Base-by-base conservation (phyloP, 2,113 vertebrate genomes). In the Ondatra zibethicus region DNA sequence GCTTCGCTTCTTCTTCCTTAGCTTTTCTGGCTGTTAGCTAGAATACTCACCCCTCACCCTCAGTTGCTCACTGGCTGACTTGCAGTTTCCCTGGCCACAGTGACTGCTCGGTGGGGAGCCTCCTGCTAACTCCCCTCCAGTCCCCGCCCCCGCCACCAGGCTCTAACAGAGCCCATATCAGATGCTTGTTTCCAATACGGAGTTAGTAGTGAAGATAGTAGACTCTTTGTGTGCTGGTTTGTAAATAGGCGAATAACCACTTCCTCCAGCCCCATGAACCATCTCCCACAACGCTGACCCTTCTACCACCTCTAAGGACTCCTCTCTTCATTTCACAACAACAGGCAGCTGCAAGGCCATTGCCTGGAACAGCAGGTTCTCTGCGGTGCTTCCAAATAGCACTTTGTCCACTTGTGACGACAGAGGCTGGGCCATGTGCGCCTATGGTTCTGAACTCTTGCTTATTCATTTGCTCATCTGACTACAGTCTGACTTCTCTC, bases 361-460 rank as follows among this genome's bases (percentile, higher is more conserved):
- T 45, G 58, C 16, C 61, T 66, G 58, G 39, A 16, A 50, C 14
- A 36, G 25, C 2, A 39, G 6, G 19, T 39, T 72, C 68, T 87
- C 73, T 42, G 17, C 29, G 52, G 52, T 25, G 25, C 72, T 47
- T 72, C 47, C 50, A 76, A n/a, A 29, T 1, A 1, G 29, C 50
- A 25, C 58, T 19, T 68, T 27, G 21, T 39, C 88, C 21, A 47
- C 0, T 14, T 70, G 47, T 12, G 65, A 72, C 39, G 7, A 50
- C 0, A 55, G 52, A 70, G 42, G 27, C 31, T n/a, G 42, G 61
- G 66, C 4, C 45, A 2, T 36, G 58, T 6, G 0, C 25, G 4
- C 31, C 7, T 29, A 4, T 4, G 11, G 1, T 9, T 52, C 42
- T 68, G 23, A 39, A n/a, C 47, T 68, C 78, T 68, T 52, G 45